Evolutionary conservation across 1,140 invertebrate genomes (phyloP).

Genomic region (Agrypnia vestita): DNA sequence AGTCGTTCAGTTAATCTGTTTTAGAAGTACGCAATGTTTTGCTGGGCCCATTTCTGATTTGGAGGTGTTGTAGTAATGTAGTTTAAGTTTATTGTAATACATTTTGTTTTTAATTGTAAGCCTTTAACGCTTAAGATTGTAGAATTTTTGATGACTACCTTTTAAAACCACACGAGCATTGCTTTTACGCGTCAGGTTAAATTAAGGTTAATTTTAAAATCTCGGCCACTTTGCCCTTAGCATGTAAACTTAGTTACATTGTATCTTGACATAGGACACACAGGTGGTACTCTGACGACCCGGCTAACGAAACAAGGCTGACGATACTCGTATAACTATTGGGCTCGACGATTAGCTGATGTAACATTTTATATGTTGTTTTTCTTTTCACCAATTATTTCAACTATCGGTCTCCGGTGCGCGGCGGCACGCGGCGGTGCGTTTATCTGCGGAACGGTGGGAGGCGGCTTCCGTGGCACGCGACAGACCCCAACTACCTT

Average conservation of each 20-base stretch:
- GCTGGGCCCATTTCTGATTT: background rate
- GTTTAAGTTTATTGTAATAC: slow-evolving; percentile 9
- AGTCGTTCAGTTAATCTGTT: background rate
- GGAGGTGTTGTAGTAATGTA: slow-evolving; percentile 25
- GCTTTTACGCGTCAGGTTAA: background rate
- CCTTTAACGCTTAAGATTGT: slow-evolving; percentile 8
- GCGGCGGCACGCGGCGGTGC: slow-evolving; percentile 7
- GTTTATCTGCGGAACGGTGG: too few relatives aligned
- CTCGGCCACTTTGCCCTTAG: background rate
- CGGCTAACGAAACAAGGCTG: slow-evolving; percentile 20
- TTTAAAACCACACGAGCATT: background rate
- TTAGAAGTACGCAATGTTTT: background rate
- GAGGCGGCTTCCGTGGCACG: background rate
- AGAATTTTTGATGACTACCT: slow-evolving; percentile 15
- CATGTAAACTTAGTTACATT: background rate
- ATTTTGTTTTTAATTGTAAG: slow-evolving; percentile 12
- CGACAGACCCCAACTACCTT: slow-evolving; percentile 46
- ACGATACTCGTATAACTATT: slow-evolving; percentile 63
- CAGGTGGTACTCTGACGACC: slow-evolving; percentile 17
- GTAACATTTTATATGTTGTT: slow-evolving; percentile 60
- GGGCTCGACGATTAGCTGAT: slow-evolving; percentile 62
- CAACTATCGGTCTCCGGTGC: background rate
- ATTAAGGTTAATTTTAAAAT: slow-evolving; percentile 15
- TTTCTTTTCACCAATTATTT: slow-evolving; percentile 31
- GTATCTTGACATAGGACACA: background rate